A percentile compares a stretch with the other conserved stretches of the same genome.
phyloP scores from a whole-genome alignment of 2,797 vertebrate genomes.

The Hypotaenidia okinawae region DNA sequence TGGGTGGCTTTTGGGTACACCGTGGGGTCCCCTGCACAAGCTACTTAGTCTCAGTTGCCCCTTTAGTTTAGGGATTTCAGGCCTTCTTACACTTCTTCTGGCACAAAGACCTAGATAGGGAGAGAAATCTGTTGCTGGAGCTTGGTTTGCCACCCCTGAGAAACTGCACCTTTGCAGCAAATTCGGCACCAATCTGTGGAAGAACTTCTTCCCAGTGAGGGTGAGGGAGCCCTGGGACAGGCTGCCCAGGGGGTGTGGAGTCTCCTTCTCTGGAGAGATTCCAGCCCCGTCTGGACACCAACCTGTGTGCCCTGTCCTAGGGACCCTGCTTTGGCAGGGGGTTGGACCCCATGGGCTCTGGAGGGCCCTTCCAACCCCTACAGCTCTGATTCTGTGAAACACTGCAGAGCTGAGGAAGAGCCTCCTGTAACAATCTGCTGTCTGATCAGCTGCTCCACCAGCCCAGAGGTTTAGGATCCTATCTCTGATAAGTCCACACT shows the following conservation, averaged over 20 bases:
- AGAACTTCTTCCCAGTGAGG: too few species aligned
- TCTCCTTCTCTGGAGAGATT: too few species aligned
- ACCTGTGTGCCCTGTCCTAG: too few species aligned
- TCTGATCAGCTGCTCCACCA: not conserved
- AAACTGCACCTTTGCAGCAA: not conserved
- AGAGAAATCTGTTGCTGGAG: not conserved
- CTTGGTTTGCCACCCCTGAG: not conserved
- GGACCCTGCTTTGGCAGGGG: too few species aligned
- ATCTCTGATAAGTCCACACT: not conserved
- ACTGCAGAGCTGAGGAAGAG: not conserved
- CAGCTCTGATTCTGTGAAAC: too few species aligned
- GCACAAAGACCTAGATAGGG: not conserved
- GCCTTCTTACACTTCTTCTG: not conserved
- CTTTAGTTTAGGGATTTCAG: not conserved
- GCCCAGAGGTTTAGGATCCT: not conserved
- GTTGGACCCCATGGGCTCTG: too few species aligned
- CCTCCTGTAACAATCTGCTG: fast-evolving
- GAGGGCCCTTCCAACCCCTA: too few species aligned
- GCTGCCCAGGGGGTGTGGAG: too few species aligned
- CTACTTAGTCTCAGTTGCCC: not conserved
- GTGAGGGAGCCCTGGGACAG: too few species aligned
- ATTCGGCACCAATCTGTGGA: too few species aligned
- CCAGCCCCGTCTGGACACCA: too few species aligned
- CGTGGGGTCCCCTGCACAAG: not conserved
- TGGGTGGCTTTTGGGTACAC: not conserved